Evolutionary conservation across 2,113 vertebrate genomes (phyloP), one percentile per base, ranked within the genome.

Genomic region (Scomber japonicus): DNA sequence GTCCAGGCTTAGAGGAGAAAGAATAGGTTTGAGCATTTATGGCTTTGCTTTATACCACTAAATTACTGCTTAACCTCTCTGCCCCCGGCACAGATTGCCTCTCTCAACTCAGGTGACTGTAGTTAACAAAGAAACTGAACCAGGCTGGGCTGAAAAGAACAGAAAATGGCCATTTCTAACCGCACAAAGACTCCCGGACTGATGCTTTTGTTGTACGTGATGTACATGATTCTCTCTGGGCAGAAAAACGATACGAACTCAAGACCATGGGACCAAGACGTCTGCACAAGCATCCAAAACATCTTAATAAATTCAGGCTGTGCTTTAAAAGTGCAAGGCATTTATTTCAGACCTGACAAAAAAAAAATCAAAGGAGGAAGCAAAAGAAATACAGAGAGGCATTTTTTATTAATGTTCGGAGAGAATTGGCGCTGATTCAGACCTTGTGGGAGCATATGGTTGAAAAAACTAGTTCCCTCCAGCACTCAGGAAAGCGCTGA

Each of bases 401-500:
- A 5, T 72, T 78, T 27, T 53, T 14, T 74, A 82, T 14, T 74
- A 82, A 78, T 59, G 57, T 57, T 82, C 44, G 2, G 51, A 66
- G 73, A 60, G 60, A 84, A 35, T 3, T 16, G 56, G 12, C 87
- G 88, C 88, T 93, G 89, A 92, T 73, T 91, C 88, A 86, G 87
- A 86, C 69, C 83, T 66, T 78, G 56, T 81, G 83, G 88, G 85
- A 90, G 78, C 27, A 1, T n/a, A 11, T 27, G 62, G 35, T 62
- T 53, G 66, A 65, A 70, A 75, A 70, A 75, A 89, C 85, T 30
- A 21, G 24, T 81, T 86, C 70, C 81, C 83, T 63, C 44, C 77
- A 82, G 89, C 85, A 10, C 62, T 82, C 62, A 44, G 82, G 69
- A 88, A 89, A 82, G 51, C 0, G 82, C 90, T 92, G 91, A 92